Conservation (phyloP, 2,797 vertebrate genomes). For the Parotocinclus haroldoi region DNA sequence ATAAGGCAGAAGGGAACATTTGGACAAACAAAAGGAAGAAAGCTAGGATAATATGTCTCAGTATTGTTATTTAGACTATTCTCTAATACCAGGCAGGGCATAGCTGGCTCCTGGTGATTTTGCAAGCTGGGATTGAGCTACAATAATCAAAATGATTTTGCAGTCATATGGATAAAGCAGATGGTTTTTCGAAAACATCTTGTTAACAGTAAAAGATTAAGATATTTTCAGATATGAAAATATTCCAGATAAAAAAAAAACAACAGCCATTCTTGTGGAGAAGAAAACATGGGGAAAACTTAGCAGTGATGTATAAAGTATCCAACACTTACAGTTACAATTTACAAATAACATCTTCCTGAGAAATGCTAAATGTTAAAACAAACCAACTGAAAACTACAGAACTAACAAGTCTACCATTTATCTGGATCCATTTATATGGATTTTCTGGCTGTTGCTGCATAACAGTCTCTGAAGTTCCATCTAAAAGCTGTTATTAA, state of each 20-base stretch:
- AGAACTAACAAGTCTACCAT: too few species aligned
- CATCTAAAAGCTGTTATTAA: too few species aligned
- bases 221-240: not conserved
- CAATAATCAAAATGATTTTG: not conserved
- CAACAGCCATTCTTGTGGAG: not conserved
- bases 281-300: conserved; percentile 2
- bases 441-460: too few species aligned
- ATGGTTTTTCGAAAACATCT: not conserved
- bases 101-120: conserved; percentile 11
- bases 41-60: conserved; percentile 10
- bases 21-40: conserved; percentile 12
- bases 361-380: too few species aligned
- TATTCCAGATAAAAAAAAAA: conserved; percentile 1
- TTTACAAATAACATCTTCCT: too few species aligned
- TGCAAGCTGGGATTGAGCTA: not conserved
- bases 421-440: too few species aligned
- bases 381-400: too few species aligned
- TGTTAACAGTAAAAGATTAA: conserved; percentile 14
- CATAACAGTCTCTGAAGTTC: too few species aligned
- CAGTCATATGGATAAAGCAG: too few species aligned
- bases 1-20: conserved; percentile 17
- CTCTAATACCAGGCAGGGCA: conserved; percentile 18
- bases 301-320: too few species aligned
- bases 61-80: conserved; percentile 12
- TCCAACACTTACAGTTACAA: too few species aligned